A percentile compares a stretch with the other conserved stretches of the same genome.
Evolutionary conservation across 2,888 invertebrate species (phyloP).

Genomic region (Archips xylosteana): DNA sequence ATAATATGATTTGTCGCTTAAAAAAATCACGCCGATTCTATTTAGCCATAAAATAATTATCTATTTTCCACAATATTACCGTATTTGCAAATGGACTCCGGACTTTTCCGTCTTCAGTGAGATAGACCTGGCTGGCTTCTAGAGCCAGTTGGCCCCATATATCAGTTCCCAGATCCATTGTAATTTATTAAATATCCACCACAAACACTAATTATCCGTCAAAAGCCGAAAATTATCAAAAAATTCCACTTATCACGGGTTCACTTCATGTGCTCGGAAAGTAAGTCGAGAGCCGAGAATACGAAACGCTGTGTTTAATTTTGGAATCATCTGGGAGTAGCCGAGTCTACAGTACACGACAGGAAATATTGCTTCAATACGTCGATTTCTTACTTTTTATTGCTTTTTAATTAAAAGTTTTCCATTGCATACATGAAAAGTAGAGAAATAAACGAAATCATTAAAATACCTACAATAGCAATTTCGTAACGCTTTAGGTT

Average conservation of each 20-base stretch:
- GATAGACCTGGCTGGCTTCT: conserved; percentile 94
- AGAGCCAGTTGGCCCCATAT: conserved; percentile 96
- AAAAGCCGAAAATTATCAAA: conserved; percentile 48
- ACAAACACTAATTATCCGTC: conserved; percentile 56
- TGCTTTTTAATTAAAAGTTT: not conserved
- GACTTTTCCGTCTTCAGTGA: conserved; percentile 91
- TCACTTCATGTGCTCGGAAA: conserved; percentile 71
- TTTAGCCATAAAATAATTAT: conserved; percentile 3
- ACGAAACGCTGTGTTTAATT: conserved; percentile 80
- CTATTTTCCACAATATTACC: conserved; percentile 84
- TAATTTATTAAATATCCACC: conserved; percentile 50
- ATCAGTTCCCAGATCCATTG: conserved; percentile 90
- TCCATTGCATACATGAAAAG: no score
- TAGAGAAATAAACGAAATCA: not conserved
- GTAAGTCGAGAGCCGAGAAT: conserved; percentile 63
- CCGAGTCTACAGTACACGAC: conserved; percentile 53
- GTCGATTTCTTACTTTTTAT: conserved; percentile 49
- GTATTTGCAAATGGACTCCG: conserved; percentile 94
- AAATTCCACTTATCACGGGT: conserved; percentile 54
- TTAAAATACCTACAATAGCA: not conserved
- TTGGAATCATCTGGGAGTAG: conserved; percentile 80
- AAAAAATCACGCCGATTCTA: not conserved
- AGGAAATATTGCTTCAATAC: conserved; percentile 62
- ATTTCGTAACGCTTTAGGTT: not conserved
- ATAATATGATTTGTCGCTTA: not conserved